Percentiles rank a stretch among this genome's conserved stretches.
Evolutionary conservation across 1,140 invertebrate genomes (phyloP).

Genomic region (Diorhabda carinulata): DNA sequence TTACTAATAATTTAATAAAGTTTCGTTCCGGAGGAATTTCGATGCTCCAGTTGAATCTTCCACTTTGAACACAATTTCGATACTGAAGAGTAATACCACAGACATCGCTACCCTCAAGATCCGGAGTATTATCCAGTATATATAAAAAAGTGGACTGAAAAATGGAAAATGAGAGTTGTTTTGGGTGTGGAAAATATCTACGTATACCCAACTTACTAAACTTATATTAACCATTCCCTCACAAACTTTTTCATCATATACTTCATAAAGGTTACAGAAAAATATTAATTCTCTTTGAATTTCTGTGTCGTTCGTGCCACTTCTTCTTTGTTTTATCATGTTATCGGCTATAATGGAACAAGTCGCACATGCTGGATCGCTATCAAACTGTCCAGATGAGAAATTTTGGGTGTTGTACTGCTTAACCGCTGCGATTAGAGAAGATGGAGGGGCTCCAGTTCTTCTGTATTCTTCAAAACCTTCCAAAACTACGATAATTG

Average conservation of each 20-base stretch:
- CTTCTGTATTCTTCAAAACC: background rate
- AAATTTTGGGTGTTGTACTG: background rate
- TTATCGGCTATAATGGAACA: background rate
- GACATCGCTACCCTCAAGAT: background rate
- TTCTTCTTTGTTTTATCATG: background rate
- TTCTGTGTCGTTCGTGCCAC: background rate
- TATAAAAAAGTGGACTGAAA: slow-evolving; percentile 1
- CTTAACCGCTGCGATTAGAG: background rate
- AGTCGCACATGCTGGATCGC: background rate
- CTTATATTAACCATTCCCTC: background rate
- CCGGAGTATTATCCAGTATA: background rate
- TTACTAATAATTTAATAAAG: too few species aligned
- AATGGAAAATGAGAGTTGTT: background rate
- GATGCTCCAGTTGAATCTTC: background rate
- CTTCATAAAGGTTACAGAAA: background rate
- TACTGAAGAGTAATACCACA: background rate
- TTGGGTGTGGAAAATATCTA: background rate
- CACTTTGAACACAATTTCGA: background rate
- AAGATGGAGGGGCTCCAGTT: background rate
- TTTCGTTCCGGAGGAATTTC: background rate
- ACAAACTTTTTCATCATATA: background rate
- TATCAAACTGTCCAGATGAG: background rate
- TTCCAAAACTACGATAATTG: background rate
- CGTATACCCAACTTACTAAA: background rate
- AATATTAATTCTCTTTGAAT: background rate